A percentile compares a stretch with the other conserved stretches of the same genome.
phyloP scores from a whole-genome alignment of 2,888 invertebrate species.

The Yponomeuta cagnagella region DNA sequence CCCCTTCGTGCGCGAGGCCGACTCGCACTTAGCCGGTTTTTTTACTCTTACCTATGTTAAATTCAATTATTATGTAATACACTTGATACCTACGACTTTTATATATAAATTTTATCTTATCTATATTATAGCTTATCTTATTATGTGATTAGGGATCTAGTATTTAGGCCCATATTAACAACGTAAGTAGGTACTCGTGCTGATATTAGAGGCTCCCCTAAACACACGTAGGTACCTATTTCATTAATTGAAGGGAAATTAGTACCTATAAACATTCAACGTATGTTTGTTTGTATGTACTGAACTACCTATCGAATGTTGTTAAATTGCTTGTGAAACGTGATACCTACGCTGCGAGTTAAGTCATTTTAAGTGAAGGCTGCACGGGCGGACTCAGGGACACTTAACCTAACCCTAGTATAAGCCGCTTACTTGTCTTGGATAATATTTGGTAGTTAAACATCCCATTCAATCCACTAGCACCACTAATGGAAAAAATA shows the following conservation, averaged over 20 bases:
- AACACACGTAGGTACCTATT: not conserved
- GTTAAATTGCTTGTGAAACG: conserved; percentile 29
- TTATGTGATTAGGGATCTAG: no score
- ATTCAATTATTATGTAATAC: no score
- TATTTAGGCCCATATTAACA: not conserved
- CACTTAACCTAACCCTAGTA: not conserved
- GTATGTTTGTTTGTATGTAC: not conserved
- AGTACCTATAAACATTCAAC: not conserved
- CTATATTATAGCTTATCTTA: no score
- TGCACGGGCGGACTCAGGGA: conserved; percentile 28
- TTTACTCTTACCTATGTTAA: no score
- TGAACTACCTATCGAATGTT: conserved; percentile 23
- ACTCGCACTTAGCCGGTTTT: no score
- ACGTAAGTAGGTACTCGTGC: no score
- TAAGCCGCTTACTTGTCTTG: not conserved
- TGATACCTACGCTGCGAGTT: conserved; percentile 26
- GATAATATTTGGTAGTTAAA: not conserved
- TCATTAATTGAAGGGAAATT: not conserved
- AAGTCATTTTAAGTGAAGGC: conserved; percentile 28
- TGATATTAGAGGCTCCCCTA: not conserved
- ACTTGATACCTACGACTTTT: no score
- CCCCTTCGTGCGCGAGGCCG: no score
- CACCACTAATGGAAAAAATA: no score
- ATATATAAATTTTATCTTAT: no score
- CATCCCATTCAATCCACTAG: no score